Percentiles rank a stretch among this genome's conserved stretches.
Conservation (phyloP, 2,888 invertebrate genomes). For the Masnerella sp. region DNA sequence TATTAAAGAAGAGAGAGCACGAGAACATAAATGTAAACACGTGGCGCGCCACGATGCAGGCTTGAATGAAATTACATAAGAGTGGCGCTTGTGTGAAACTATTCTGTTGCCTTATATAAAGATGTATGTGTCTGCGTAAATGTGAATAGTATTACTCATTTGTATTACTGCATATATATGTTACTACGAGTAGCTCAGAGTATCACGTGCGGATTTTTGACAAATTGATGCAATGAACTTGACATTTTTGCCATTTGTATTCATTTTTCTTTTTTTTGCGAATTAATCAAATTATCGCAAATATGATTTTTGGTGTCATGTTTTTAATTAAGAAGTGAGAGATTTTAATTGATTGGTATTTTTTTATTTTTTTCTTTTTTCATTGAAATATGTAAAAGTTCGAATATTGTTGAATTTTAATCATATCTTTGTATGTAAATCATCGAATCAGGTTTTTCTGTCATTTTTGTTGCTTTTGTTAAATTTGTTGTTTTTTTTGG, state of each 20-base stretch:
- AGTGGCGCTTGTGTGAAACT: conserved; percentile 54
- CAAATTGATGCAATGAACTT: conserved; percentile 2
- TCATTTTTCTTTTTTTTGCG: not conserved
- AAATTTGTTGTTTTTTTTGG: no score
- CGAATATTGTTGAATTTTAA: no score
- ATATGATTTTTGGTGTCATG: no score
- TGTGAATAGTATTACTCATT: conserved; percentile 47
- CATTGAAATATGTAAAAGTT: no score
- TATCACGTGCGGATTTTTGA: conserved; percentile 23
- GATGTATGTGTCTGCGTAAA: conserved; percentile 40
- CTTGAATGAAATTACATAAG: conserved; percentile 65
- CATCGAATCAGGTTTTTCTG: no score
- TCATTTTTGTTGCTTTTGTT: no score
- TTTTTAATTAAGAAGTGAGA: no score
- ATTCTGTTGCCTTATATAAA: conserved; percentile 43
- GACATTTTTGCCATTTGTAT: not conserved
- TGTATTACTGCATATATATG: conserved; percentile 30
- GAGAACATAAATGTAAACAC: conserved; percentile 61
- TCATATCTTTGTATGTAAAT: no score
- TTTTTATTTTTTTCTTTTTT: no score
- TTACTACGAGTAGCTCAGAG: conserved; percentile 10
- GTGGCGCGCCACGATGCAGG: conserved; percentile 54
- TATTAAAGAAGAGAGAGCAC: conserved; percentile 60
- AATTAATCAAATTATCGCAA: no score
- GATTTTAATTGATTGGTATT: no score